A percentile compares a stretch with the other conserved stretches of the same genome.
These are phyloP conservation scores for Cebus imitator DNA, from an alignment of 2,113 vertebrate species.

Conservation along the genomic window DNA sequence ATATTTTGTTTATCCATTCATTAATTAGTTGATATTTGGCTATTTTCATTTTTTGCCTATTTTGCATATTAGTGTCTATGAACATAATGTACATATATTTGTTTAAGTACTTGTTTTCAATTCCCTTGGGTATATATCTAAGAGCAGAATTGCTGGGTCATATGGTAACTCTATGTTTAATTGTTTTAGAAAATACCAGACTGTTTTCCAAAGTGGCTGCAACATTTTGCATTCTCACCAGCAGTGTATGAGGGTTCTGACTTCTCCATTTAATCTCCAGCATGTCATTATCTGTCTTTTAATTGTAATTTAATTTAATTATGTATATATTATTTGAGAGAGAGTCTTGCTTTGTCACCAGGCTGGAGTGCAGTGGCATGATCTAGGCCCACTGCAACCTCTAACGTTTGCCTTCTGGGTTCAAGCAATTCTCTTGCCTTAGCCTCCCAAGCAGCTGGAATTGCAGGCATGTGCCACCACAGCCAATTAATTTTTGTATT, in stretches of 20 bases:
- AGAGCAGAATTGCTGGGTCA: neutral
- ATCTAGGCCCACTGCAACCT: no score
- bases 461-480: no score
- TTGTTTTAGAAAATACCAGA: neutral
- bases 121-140: neutral
- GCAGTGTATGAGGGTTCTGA: neutral
- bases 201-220: neutral
- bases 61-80: neutral
- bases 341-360: no score
- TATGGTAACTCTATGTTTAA: neutral
- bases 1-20: neutral
- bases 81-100: neutral
- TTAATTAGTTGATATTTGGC: neutral
- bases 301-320: neutral
- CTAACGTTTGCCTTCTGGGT: no score
- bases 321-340: no score
- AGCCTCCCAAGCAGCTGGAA: no score
- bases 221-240: neutral
- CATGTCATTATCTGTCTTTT: neutral
- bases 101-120: neutral
- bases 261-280: neutral
- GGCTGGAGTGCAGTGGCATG: no score
- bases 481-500: no score
- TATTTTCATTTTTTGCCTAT: neutral
- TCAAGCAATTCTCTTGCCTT: no score